phyloP scores from a whole-genome alignment of 2,888 invertebrate genomes.

The Philonicus albiceps region DNA sequence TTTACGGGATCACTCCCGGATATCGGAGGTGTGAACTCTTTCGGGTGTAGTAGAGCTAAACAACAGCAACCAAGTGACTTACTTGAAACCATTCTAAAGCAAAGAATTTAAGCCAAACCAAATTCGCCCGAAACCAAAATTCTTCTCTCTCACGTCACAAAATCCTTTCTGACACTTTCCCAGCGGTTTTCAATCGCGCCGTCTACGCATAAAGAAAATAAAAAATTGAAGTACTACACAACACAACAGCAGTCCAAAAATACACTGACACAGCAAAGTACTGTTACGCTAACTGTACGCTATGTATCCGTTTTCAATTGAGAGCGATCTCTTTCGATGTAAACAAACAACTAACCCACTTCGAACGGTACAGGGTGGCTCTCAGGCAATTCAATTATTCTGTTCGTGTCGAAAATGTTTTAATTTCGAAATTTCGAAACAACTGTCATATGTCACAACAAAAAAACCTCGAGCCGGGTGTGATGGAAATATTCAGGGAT shows the following conservation, averaged over 20 bases:
- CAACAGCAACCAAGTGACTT: background rate
- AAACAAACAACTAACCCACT: constrained; percentile 7
- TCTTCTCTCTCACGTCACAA: background rate
- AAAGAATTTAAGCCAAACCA: background rate
- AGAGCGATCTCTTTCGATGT: background rate
- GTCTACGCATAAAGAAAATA: too few relatives aligned
- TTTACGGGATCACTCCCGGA: background rate
- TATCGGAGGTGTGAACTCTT: too few relatives aligned
- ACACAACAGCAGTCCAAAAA: background rate
- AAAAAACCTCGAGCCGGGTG: background rate
- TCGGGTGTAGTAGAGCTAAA: background rate
- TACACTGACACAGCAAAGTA: background rate
- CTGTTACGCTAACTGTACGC: constrained; percentile 1
- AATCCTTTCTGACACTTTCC: background rate
- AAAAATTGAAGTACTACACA: background rate
- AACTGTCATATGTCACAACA: background rate
- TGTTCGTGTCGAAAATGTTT: too few relatives aligned
- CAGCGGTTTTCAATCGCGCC: background rate
- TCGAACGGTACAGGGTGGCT: background rate
- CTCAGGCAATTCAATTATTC: too few relatives aligned
- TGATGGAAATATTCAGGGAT: background rate
- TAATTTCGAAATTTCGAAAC: background rate
- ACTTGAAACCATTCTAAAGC: background rate
- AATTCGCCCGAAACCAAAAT: background rate
- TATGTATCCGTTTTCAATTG: background rate